Percentiles rank a stretch among this genome's conserved stretches.
These are phyloP conservation scores for Atherinomorus stipes DNA, from an alignment of 2,113 vertebrate genomes.

Conservation along the genomic window DNA sequence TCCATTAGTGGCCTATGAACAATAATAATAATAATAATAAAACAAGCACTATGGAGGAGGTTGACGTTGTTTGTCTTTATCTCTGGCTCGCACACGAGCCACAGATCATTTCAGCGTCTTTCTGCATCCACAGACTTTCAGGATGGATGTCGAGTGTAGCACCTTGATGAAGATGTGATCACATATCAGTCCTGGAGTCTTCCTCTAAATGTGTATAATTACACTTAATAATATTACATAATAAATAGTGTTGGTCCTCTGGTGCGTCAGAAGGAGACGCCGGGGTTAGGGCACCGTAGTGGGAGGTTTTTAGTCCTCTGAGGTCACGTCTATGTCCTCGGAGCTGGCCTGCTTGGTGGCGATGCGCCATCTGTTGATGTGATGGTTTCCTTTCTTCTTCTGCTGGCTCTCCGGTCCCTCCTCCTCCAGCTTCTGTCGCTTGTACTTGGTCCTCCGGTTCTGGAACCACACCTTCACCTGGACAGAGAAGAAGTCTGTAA, in stretches of 20 bases:
- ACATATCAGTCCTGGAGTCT: constrained; percentile 48
- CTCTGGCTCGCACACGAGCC: constrained; percentile 40
- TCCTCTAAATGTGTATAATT: constrained; percentile 66
- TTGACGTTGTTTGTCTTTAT: constrained; percentile 26
- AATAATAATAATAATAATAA: constrained; percentile 23
- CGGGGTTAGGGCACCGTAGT: not conserved
- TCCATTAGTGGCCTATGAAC: constrained; percentile 47
- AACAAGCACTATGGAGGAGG: constrained; percentile 34
- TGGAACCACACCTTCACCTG: constrained; percentile 99
- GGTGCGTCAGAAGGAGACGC: constrained; percentile 27
- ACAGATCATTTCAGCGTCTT: constrained; percentile 26
- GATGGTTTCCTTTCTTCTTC: constrained; percentile 98
- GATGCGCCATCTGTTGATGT: constrained; percentile 97
- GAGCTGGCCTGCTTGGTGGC: constrained; percentile 94
- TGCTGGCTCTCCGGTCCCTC: constrained; percentile 94
- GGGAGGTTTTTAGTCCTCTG: constrained; percentile 83
- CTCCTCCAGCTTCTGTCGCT: constrained; percentile 98
- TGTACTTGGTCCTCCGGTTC: constrained; percentile 97
- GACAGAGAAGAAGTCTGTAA: not conserved
- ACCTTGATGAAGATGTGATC: constrained; percentile 37
- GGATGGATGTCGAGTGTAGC: constrained; percentile 22
- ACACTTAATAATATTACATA: constrained; percentile 78
- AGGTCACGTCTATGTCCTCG: constrained; percentile 97
- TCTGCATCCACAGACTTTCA: constrained; percentile 26
- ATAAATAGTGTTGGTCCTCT: constrained; percentile 84